Percentiles rank a stretch among this genome's conserved stretches.
phyloP scores from a whole-genome alignment of 2,113 vertebrate genomes.

The Noturus placidus region DNA sequence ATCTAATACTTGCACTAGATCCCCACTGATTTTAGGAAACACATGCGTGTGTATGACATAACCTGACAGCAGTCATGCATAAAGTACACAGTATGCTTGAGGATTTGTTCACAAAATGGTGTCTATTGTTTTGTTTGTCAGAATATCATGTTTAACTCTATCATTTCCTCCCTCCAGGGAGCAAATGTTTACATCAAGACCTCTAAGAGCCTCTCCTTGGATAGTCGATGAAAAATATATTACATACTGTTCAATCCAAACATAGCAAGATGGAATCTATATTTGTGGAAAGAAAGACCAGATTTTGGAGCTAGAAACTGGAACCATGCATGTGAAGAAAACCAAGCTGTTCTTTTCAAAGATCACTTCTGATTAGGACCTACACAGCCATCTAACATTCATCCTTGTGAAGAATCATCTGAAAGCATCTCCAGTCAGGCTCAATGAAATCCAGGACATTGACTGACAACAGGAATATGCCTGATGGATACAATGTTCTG shows the following conservation, averaged over 20 bases:
- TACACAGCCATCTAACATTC: not conserved
- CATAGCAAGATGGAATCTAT: not conserved
- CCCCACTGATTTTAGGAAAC: not conserved
- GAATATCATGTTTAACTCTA: slow-evolving; percentile 16
- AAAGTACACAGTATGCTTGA: not conserved
- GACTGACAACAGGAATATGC: slow-evolving; percentile 37
- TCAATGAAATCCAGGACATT: not conserved
- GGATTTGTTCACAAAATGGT: not conserved
- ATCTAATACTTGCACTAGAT: not conserved
- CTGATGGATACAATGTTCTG: slow-evolving; percentile 6
- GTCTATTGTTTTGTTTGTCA: not conserved
- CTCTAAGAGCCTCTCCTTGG: not conserved
- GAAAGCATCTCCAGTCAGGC: slow-evolving; percentile 7
- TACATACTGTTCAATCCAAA: not conserved
- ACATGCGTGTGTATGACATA: not conserved
- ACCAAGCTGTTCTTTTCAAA: slow-evolving; percentile 1
- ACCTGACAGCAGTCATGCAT: not conserved
- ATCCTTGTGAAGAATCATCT: not conserved
- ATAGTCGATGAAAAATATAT: not conserved
- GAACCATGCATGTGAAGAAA: not conserved
- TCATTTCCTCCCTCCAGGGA: not conserved
- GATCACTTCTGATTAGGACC: not conserved
- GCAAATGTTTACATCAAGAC: not conserved
- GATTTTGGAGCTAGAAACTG: not conserved
- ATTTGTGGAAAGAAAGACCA: slow-evolving; percentile 9